These are phyloP conservation scores for Leucophenga montana DNA, from an alignment of 2,888 invertebrate species.

Conservation along the genomic window DNA sequence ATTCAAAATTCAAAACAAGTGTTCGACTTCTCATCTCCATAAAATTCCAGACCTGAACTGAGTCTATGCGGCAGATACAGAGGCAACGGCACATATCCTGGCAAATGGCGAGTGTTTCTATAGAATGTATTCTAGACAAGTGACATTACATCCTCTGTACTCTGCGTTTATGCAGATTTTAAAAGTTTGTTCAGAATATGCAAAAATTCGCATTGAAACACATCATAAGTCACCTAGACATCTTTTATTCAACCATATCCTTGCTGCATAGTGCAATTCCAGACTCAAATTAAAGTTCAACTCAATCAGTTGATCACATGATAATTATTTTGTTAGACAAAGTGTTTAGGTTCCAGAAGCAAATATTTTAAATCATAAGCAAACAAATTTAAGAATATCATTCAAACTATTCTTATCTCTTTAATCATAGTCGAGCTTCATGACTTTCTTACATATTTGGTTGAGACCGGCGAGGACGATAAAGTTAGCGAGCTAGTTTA, in stretches of 20 bases:
- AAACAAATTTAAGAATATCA: no score
- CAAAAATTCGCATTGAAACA: neutral
- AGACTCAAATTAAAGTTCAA: neutral
- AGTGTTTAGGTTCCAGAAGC: neutral
- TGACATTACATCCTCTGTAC: neutral
- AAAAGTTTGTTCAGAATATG: neutral
- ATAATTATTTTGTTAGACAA: constrained; percentile 50
- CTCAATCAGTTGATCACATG: constrained; percentile 54
- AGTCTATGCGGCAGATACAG: no score
- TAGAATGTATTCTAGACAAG: neutral
- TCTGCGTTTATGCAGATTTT: neutral
- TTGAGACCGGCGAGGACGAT: no score
- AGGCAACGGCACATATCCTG: no score
- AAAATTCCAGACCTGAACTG: neutral
- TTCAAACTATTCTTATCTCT: no score
- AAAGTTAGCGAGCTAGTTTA: no score
- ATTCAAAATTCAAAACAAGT: constrained; percentile 73
- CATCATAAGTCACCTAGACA: neutral
- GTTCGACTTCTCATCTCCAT: constrained; percentile 24
- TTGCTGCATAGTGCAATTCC: neutral
- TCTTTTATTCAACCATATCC: neutral
- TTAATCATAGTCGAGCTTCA: no score
- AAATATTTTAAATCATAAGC: neutral
- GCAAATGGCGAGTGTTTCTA: neutral
- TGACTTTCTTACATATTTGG: no score